Evolutionary conservation across 2,113 vertebrate genomes (phyloP), one percentile per base, ranked within the genome.

Genomic region (Euleptes europaea): DNA sequence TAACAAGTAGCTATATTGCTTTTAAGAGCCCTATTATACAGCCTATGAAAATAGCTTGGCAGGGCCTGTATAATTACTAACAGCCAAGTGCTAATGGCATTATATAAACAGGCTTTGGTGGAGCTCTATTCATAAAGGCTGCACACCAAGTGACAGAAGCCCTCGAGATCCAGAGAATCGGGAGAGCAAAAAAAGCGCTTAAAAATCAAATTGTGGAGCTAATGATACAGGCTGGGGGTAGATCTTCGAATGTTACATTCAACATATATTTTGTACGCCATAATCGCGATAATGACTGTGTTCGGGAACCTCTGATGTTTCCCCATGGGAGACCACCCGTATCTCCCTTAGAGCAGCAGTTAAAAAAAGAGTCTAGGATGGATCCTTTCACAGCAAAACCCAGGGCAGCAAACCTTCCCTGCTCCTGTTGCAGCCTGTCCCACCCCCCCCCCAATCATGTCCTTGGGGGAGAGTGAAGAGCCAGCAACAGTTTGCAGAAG

Each of bases 1-100:
- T 15, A 65, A 87, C 40, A 84, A 93, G 88, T 31, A 86, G 82
- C 82, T 72, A 85, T 26, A 77, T 44, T 86, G 51, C 72, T 82
- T 77, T 88, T 82, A 87, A 49, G 80, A 54, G 21, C 4, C 31
- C 73, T 33, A 79, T 80, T 77, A 57, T 7, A 92, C 31, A 78
- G 31, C 4, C 35, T 44, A 40, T 63, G 60, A 88, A 86, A 93
- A 89, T 88, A 70, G 13, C 63, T 84, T 80, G 88, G 71, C 19
- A 60, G 84, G 88, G 86, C 7, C 12, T 10, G 75, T 1, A 80
- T 70, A 70, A 81, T 87, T 82, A 79, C 10, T 84, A 77, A 35
- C 63, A n/a, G 42, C 26, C 49, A 76, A 86, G 69, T 8, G 78
- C 44, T 69, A 10, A 73, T 40, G 88, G 42, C 40, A 85, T 65